A percentile compares a stretch with the other conserved stretches of the same genome.
These are phyloP conservation scores for Hypsibius dujardini DNA, from an alignment of 1,140 invertebrate genomes.

Conservation along the genomic window DNA sequence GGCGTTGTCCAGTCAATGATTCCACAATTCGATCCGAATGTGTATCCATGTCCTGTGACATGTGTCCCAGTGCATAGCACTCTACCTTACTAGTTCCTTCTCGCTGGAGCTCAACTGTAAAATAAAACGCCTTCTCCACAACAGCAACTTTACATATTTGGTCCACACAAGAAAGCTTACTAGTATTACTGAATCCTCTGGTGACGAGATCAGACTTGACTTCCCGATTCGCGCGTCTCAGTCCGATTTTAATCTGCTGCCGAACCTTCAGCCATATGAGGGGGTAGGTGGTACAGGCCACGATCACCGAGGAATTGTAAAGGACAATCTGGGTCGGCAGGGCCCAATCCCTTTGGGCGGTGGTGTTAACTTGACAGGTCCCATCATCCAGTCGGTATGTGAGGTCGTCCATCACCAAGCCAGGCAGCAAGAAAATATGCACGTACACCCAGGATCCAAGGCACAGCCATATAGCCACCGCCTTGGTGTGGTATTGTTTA, in stretches of 20 bases:
- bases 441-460: slow-evolving; percentile 8
- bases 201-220: no score
- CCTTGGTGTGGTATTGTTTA: slow-evolving; percentile 4
- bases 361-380: slow-evolving; percentile 1
- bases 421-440: slow-evolving; percentile 6
- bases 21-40: no score
- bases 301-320: slow-evolving; percentile 9
- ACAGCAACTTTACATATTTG: no score
- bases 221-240: no score
- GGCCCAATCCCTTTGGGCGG: neutral
- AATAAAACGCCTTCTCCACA: no score
- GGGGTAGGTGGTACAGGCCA: neutral
- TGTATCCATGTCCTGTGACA: no score
- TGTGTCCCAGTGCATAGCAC: no score
- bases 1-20: no score
- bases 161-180: no score
- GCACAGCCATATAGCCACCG: neutral
- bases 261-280: neutral
- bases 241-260: neutral
- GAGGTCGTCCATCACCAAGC: neutral
- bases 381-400: neutral
- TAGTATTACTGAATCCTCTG: no score
- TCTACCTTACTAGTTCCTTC: no score
- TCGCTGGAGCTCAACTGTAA: no score
- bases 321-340: neutral